Evolutionary conservation across 1,140 invertebrate species (phyloP).

Genomic region (Neodiprion lecontei): DNA sequence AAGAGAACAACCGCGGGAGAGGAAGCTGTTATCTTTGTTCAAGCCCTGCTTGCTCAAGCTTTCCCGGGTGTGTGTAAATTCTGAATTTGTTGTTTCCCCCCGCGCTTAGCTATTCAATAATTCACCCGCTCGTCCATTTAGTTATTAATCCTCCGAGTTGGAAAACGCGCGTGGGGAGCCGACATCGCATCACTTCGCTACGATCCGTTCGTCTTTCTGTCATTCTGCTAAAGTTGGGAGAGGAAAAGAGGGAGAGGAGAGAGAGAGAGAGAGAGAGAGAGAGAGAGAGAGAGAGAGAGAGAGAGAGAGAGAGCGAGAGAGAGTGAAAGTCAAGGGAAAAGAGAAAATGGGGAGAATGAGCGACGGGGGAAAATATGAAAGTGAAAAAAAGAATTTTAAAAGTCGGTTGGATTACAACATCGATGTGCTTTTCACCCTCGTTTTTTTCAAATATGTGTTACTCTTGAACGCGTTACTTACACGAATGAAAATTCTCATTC

Average conservation of each 20-base stretch:
- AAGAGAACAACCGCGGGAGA: neutral
- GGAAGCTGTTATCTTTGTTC: neutral
- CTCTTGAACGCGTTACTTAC: too few species aligned
- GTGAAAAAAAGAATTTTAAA: neutral
- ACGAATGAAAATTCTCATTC: too few species aligned
- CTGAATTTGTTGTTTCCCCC: slow-evolving; percentile 1
- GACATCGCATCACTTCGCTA: too few species aligned
- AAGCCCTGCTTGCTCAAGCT: neutral
- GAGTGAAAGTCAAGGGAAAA: neutral
- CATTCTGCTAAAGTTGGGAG: neutral
- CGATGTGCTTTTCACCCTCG: neutral
- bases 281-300: neutral
- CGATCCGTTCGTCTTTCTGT: neutral
- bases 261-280: neutral
- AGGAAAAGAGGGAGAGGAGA: neutral
- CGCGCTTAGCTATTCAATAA: neutral
- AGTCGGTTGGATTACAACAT: neutral
- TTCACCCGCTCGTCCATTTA: slow-evolving; percentile 1
- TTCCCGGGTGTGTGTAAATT: neutral
- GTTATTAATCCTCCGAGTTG: neutral
- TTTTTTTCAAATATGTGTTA: too few species aligned
- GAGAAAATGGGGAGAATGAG: neutral
- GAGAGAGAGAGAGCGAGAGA: neutral
- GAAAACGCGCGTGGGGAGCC: neutral
- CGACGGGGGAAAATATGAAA: too few species aligned